Evolutionary conservation across 2,113 vertebrate species (phyloP), one percentile per base, ranked within the genome.

Genomic region (Pungitius pungitius): DNA sequence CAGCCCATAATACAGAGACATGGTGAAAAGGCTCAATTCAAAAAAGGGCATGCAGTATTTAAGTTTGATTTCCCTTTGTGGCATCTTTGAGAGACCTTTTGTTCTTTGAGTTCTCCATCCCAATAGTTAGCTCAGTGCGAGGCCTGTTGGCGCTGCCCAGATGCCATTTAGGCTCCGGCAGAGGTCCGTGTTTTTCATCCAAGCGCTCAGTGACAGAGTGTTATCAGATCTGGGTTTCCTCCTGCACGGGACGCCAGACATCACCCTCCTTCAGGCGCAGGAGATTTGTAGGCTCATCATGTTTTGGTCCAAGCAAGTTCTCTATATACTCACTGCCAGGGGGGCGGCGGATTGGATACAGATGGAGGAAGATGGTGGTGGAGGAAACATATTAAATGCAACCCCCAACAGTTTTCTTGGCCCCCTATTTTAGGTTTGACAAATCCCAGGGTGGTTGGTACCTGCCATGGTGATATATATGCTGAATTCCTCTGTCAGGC

Each of bases 211-310:
- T 84, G 84, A 89, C 84, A 71, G 81, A 84, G 84, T 76, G 81
- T 88, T 89, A 90, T 90, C 86, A 90, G 89, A 88, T 88, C 81
- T 70, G 20, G 74, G 86, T 64, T 52, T 69, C 73, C 72, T 87
- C 85, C 82, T 78, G 81, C 81, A 80, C 37, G 33, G 88, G 86
- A 90, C 22, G 60, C 77, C 80, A 88, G 86, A 88, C 80, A 82
- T 84, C 81, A 82, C 81, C 85, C 83, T 88, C 82, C 71, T 81
- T 81, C 85, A 83, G 86, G 69, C 76, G 14, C 86, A 79, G 76
- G 83, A 90, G 83, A 89, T 87, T 90, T 89, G 86, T 87, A 80
- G 86, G 73, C 85, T 91, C 83, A 87, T 86, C 81, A 73, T 89
- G 87, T 90, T 89, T 86, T 79, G 84, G 78, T 85, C 24, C 42